phyloP scores from a whole-genome alignment of 2,113 vertebrate species.

The human region DNA sequence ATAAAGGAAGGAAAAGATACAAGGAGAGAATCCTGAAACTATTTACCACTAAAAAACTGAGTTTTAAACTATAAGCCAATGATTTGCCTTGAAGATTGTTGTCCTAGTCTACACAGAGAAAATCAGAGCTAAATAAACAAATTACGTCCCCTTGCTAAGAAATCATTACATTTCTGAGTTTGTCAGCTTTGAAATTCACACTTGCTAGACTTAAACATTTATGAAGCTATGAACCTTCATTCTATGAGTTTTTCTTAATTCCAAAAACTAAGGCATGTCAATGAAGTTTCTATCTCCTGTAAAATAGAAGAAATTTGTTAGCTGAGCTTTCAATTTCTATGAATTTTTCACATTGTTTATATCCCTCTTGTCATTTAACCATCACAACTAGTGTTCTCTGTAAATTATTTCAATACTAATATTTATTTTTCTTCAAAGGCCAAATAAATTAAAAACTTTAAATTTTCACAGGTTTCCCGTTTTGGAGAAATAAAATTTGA shows the following conservation, averaged over 20 bases:
- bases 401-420: not conserved
- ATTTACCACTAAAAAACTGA: not conserved
- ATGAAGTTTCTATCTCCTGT: not conserved
- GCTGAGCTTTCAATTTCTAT: not conserved
- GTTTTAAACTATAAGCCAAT: not conserved
- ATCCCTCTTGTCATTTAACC: not conserved
- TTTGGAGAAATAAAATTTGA: conserved; percentile 32
- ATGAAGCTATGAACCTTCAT: not conserved
- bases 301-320: not conserved
- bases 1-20: not conserved
- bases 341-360: not conserved
- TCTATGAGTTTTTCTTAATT: not conserved
- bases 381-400: not conserved
- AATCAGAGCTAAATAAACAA: not conserved
- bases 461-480: not conserved
- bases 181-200: not conserved
- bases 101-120: not conserved
- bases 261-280: not conserved
- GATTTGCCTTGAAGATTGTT: not conserved
- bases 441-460: not conserved
- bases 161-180: not conserved
- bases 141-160: not conserved
- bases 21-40: not conserved
- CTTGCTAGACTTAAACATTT: not conserved
- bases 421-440: not conserved